Evolutionary conservation across 2,797 vertebrate genomes (phyloP), one percentile per base, ranked within the genome.

Genomic region (Simalia tracyae): DNA sequence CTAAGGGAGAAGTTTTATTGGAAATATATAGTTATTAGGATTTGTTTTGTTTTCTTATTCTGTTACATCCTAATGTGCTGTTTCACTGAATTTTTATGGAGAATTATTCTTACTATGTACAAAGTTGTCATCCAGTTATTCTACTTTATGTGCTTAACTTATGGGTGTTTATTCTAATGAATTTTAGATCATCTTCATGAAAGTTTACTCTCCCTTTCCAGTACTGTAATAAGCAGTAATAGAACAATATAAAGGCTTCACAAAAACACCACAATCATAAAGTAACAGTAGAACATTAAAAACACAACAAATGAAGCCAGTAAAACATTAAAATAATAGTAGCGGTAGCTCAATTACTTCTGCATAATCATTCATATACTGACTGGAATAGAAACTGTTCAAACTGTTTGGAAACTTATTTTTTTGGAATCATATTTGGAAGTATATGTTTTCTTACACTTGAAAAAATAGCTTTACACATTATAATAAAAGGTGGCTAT

Each of bases 91-190:
- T 9, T 63, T 7, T 89, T 57, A 26, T 22, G 10, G 31, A 88
- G 31, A 92, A 84, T 24, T 88, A 5, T 61, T 63, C 22, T 60
- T 92, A 60, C 2, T 19, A 54, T 19, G 46, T 63, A 92, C 56
- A 7, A 84, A 91, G 31, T 86, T 87, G 50, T 84, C 28, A n/a
- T 31, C n/a, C 14, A 91, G n/a, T 92, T 90, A 88, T 61, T 5
- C 76, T 60, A 4, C 28, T 91, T 12, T 36, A 6, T 61, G 0
- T 88, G 0, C 90, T 31, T 89, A 89, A 89, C 22, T 19, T 57
- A 31, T 57, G 28, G 24, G 1, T 36, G 36, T 42, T 87, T 87
- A 60, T 26, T 87, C 50, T 88, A 60, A 50, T 63, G 12, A 36
- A 64, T 64, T 88, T 88, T 64, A 88, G 36, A 24, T 12, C 22